Base-by-base conservation (phyloP, 1,140 invertebrate genomes). In the Eciton burchellii region DNA sequence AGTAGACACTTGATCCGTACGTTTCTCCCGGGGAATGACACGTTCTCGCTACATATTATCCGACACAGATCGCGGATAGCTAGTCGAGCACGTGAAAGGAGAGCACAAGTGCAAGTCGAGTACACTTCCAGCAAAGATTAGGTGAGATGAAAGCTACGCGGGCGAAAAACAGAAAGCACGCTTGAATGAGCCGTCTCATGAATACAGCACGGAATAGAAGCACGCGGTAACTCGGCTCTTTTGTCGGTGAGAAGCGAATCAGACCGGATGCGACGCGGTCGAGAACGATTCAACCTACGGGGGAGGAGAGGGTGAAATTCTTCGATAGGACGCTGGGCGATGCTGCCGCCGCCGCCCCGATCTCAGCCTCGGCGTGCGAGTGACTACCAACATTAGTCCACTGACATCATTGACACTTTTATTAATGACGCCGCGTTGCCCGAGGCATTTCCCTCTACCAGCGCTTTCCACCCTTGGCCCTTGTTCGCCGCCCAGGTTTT, bases 351-450 rank as follows among this genome's bases (percentile, higher is more conserved):
- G 52, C 84, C 77, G 60, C 43, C 73, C 83, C 71, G 54, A 41
- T 81, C 84, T n/a, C 82, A 26, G 35, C 35, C 62, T 81, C 81
- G 81, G 83, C 86, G 54, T 81, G 82, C 89, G 91, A 94, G 91
- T 91, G 92, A 93, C 92, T 93, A 89, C 92, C 90, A 86, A 92
- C 92, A 94, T 94, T 94, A 94, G 93, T 93, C 92, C 92, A 93
- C 91, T 92, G 92, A 94, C 93, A 93, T 92, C 92, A 94, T 94
- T 93, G 93, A 94, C 93, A 93, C 92, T 93, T 93, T 94, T 93
- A 94, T 94, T 94, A 93, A 94, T 94, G 93, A 93, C 88, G 86
- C 88, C 89, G 35, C 35, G 90, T 92, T 92, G 92, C 91, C 90
- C 88, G 82, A 85, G 87, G 84, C 84, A 81, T 88, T 84, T 83